Evolutionary conservation across 2,888 invertebrate genomes (phyloP).

Genomic region (Ceriagrion tenellum): DNA sequence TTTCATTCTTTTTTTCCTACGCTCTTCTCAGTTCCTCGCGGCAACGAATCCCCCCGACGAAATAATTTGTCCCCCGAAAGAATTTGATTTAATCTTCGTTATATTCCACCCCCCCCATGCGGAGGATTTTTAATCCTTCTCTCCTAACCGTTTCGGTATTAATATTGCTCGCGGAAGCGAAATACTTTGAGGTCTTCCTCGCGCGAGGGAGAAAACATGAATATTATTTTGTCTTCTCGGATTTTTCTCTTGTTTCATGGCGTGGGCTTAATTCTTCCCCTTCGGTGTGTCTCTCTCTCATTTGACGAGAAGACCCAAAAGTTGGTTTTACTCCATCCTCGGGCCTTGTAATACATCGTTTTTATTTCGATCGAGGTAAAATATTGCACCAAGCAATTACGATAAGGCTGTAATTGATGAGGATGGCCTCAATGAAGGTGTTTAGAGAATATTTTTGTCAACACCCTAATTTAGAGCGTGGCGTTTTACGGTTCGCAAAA

Average conservation of each 20-base stretch:
- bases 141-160: not conserved
- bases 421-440: too few species aligned
- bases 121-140: not conserved
- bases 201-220: not conserved
- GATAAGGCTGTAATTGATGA: too few species aligned
- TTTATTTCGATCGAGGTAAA: too few species aligned
- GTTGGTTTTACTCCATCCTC: not conserved
- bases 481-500: too few species aligned
- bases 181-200: not conserved
- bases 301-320: not conserved
- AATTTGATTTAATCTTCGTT: slow-evolving; percentile 1
- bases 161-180: not conserved
- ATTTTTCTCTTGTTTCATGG: not conserved
- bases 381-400: too few species aligned
- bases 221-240: not conserved
- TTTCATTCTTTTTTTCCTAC: not conserved
- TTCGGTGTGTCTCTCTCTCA: not conserved
- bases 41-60: not conserved
- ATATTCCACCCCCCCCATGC: too few species aligned
- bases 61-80: not conserved
- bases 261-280: not conserved
- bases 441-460: too few species aligned
- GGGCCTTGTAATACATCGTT: not conserved
- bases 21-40: not conserved
- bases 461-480: too few species aligned